Conservation (phyloP, 2,797 vertebrate genomes). For the Coranthus polyacanthus region DNA sequence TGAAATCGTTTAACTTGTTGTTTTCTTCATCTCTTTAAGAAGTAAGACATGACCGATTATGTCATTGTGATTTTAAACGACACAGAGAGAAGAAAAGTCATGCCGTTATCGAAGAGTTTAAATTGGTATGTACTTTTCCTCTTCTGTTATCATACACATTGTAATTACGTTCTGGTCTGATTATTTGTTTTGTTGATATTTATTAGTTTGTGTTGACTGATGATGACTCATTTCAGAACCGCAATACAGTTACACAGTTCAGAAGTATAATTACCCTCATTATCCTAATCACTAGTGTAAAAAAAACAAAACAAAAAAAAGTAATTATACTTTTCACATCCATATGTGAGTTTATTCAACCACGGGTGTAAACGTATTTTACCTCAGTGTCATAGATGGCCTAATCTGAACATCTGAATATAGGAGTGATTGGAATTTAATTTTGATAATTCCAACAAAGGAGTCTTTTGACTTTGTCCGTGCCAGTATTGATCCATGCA, state of each 20-base stretch:
- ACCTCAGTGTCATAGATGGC: too few species aligned
- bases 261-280: background rate
- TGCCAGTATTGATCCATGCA: too few species aligned
- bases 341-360: too few species aligned
- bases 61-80: conserved; percentile 1
- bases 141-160: background rate
- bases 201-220: background rate
- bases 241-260: background rate
- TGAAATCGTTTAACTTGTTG: background rate
- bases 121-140: background rate
- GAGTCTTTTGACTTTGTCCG: too few species aligned
- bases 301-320: too few species aligned
- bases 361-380: too few species aligned
- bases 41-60: background rate
- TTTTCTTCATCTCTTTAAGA: background rate
- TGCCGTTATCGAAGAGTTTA: background rate
- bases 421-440: too few species aligned
- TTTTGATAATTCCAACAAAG: too few species aligned
- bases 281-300: background rate
- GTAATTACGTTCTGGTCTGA: background rate
- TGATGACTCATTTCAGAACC: conserved; percentile 1
- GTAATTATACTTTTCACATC: too few species aligned
- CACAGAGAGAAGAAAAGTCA: too few species aligned
- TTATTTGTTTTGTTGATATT: background rate
- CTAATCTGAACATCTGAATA: too few species aligned